Evolutionary conservation across 2,888 invertebrate genomes (phyloP), one percentile per base, ranked within the genome.

Genomic region (Hydrotaea cyrtoneurina): DNA sequence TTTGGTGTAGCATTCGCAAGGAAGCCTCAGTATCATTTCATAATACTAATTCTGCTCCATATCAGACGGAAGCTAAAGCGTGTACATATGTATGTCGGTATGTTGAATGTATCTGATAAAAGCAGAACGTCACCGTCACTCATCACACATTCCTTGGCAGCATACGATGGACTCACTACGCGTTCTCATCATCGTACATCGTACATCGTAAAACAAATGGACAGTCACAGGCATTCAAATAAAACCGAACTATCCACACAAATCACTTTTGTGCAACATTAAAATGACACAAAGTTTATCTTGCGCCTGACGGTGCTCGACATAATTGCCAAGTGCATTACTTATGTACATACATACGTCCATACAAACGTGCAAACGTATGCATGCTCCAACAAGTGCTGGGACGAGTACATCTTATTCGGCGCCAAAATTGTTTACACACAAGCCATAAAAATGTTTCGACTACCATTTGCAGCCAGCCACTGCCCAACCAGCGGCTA

Each of bases 251-350:
- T 50, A 71, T 71, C 69, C 75, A 23, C 69, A 76, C 80, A 80
- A 80, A 80, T 80, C 80, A 80, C 71, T 76, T 69, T 59, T 71
- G 71, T 76, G 53, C 75, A 80, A 71, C 80, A 76, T 80, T 71
- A 80, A 80, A 80, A 50, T 80, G 80, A 75, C 80, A 80, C 69
- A 80, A 80, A 76, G 80, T 80, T 75, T 80, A 80, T 76, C 80
- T 75, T 71, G 71, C 31, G 53, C 71, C 75, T 80, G 80, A 75
- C 80, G 80, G 69, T 76, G 59, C 75, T 75, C 59, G 80, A 80
- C 80, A 80, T 80, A 80, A 80, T 80, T 80, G 75, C 71, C 46
- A 76, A 76, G 80, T 80, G 66, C 66, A 69, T 62, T 71, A 69
- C 74, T 57, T 69, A 62, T 31, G 26, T 15, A 15, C n/a, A 1